These are phyloP conservation scores for Subacronicta megacephala DNA, from an alignment of 2,888 invertebrate species.

Conservation along the genomic window DNA sequence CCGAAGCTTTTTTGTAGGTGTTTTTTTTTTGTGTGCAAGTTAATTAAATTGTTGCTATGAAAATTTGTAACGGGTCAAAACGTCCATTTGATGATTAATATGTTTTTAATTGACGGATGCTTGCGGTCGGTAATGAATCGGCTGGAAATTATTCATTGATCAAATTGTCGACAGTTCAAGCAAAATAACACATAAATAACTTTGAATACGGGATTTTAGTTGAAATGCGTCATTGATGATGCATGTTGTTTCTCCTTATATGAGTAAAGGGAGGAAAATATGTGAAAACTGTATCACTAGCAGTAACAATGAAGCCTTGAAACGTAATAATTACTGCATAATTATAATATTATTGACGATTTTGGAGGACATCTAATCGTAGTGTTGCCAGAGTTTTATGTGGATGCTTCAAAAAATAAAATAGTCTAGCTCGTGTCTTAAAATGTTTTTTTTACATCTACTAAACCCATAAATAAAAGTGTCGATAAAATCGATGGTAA, in stretches of 20 bases:
- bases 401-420: constrained; percentile 6
- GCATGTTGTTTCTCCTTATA: constrained; percentile 12
- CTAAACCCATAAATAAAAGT: constrained; percentile 1
- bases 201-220: constrained; percentile 1
- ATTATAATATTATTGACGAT: no score
- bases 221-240: constrained; percentile 33
- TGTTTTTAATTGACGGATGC: neutral
- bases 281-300: no score
- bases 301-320: no score
- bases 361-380: no score
- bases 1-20: neutral
- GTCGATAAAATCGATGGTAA: constrained; percentile 14
- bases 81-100: neutral
- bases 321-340: no score
- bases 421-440: neutral
- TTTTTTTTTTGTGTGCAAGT: neutral
- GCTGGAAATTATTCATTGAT: constrained; percentile 9
- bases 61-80: neutral
- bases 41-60: neutral
- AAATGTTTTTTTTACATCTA: no score
- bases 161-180: constrained; percentile 6
- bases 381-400: neutral
- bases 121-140: constrained; percentile 7
- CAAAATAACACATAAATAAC: constrained; percentile 4
- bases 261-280: constrained; percentile 20